Conservation (phyloP, 2,888 invertebrate genomes). For the Himalopsyche tibetana region DNA sequence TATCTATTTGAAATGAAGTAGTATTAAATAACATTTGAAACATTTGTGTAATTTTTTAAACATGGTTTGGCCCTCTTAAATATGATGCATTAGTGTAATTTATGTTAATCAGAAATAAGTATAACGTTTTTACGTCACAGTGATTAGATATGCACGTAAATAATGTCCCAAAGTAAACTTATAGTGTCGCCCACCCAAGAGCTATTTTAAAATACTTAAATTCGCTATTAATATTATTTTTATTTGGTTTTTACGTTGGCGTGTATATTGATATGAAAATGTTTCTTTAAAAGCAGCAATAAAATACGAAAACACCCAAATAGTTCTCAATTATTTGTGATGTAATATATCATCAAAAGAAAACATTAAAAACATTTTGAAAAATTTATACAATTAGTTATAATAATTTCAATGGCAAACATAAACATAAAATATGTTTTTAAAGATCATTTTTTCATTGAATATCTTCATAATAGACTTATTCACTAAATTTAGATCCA, state of each 20-base stretch:
- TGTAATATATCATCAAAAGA: too few species aligned
- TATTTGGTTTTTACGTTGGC: conserved; percentile 10
- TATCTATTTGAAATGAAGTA: not conserved
- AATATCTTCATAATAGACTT: too few species aligned
- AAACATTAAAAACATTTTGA: too few species aligned
- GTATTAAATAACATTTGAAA: not conserved
- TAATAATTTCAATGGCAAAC: too few species aligned
- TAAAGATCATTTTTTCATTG: too few species aligned
- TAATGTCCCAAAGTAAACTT: not conserved
- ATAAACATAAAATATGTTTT: too few species aligned
- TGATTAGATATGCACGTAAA: conserved; percentile 19
- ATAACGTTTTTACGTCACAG: not conserved
- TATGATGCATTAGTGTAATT: conserved; percentile 24
- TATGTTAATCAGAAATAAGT: not conserved
- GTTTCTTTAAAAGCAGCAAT: not conserved
- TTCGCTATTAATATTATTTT: not conserved
- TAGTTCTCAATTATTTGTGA: not conserved
- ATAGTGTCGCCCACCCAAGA: conserved; percentile 20
- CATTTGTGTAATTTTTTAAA: not conserved
- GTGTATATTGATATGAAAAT: not conserved
- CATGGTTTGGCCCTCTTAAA: not conserved
- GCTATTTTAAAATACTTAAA: not conserved
- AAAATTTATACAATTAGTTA: too few species aligned
- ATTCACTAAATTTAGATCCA: too few species aligned
- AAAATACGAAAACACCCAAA: not conserved